Base-by-base conservation (phyloP, 2,888 invertebrate genomes). In the Hyposoter dolosus region DNA sequence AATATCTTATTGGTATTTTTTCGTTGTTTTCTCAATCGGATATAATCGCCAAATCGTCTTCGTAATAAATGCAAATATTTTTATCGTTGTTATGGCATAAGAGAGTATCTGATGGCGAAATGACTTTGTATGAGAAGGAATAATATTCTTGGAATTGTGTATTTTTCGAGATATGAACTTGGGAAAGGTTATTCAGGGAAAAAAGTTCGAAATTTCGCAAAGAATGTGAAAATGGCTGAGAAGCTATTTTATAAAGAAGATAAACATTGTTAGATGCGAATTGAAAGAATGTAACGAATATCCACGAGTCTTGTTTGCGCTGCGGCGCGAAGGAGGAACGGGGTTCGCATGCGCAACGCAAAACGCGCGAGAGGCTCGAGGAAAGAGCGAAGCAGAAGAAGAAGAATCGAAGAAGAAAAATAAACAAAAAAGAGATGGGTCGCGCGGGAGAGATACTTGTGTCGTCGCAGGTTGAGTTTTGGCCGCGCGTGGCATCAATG, bases 401-500 rank as follows among this genome's bases (percentile, higher is more conserved):
- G 40, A 68, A 40, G 63, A 28, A 60, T 60, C 60, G 45, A n/a
- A 65, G 6, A 53, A 28, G 28, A 45, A 65, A 76, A 19, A 45
- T 35, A 23, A 78, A 43, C 15, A 32, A 63, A 53, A 45, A 45
- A n/a, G 68, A 69, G 78, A 56, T 56, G 23, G n/a, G 56, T 32
- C 35, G 63, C 35, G 65, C 50, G 66, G 35, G 78, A 60, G 77
- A 76, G 76, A 72, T 72, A 75, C 69, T 82, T 50, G 79, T 71
- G 56, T 80, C 74, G 81, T 77, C 77, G 82, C 85, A 74, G 82
- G 77, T 74, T 71, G 66, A 76, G 68, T 32, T 71, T 53, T 60
- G 68, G 84, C 68, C 85, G 82, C 82, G 85, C 85, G 85, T 85
- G 85, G 77, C 85, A 78, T 69, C 47, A 71, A 81, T 50, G 63